Percentiles rank a stretch among this genome's conserved stretches.
Conservation (phyloP, 2,888 invertebrate species). For the Nomada hirtipes region DNA sequence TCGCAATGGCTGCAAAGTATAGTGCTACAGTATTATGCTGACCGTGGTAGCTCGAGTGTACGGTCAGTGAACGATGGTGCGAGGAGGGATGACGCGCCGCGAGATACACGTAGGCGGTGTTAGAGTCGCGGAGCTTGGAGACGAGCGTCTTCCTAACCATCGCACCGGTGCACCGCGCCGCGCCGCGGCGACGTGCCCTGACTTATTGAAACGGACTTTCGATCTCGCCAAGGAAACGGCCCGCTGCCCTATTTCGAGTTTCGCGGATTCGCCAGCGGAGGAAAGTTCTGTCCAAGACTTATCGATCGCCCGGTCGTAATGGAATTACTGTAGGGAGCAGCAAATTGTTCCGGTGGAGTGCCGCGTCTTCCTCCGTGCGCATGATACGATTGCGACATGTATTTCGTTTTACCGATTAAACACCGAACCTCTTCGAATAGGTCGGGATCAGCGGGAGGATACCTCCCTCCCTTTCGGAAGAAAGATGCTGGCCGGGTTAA, state of each 20-base stretch:
- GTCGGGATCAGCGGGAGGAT: not conserved
- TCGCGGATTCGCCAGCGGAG: too few relatives aligned
- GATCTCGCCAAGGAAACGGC: not conserved
- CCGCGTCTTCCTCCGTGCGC: too few relatives aligned
- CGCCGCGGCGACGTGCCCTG: not conserved
- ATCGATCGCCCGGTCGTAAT: not conserved
- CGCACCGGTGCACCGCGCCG: not conserved
- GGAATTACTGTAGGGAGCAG: not conserved
- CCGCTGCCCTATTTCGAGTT: constrained; percentile 69
- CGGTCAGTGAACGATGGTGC: constrained; percentile 67
- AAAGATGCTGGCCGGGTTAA: constrained; percentile 16
- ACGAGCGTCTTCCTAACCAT: constrained; percentile 20
- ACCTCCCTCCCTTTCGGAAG: too few relatives aligned
- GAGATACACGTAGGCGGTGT: constrained; percentile 37
- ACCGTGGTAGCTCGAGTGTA: constrained; percentile 69
- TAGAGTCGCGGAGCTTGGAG: not conserved
- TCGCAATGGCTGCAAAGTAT: constrained; percentile 85
- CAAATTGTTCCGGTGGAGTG: not conserved
- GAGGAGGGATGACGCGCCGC: constrained; percentile 34
- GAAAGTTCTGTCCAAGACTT: not conserved
- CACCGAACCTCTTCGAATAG: not conserved
- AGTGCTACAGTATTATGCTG: constrained; percentile 78
- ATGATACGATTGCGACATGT: too few relatives aligned
- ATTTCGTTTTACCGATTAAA: too few relatives aligned
- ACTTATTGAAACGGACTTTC: constrained; percentile 42